These are phyloP conservation scores for Ormyrus thymus DNA, from an alignment of 2,888 invertebrate species.

Conservation along the genomic window DNA sequence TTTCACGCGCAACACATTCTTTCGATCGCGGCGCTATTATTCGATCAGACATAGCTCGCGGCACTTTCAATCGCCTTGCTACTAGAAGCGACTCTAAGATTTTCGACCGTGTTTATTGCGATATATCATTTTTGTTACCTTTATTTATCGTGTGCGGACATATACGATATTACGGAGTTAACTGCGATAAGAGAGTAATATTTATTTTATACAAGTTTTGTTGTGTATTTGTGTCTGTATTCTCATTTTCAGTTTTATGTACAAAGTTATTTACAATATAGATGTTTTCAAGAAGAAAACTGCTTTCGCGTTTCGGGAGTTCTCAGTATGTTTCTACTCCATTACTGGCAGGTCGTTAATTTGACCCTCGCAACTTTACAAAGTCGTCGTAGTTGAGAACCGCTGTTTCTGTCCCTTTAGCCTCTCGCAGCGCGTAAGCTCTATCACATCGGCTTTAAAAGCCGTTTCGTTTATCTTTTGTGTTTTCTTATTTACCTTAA, in stretches of 20 bases:
- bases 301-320: slow-evolving; percentile 51
- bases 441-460: slow-evolving; percentile 75
- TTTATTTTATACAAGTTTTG: slow-evolving; percentile 66
- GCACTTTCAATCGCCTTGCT: slow-evolving; percentile 33
- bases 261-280: slow-evolving; percentile 64
- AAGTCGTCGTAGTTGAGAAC: slow-evolving; percentile 46
- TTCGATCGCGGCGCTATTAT: slow-evolving; percentile 53
- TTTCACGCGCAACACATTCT: slow-evolving; percentile 45
- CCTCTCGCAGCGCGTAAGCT: slow-evolving; percentile 72
- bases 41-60: slow-evolving; percentile 49
- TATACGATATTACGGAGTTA: slow-evolving; percentile 69
- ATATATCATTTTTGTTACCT: slow-evolving; percentile 44
- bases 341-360: slow-evolving; percentile 12
- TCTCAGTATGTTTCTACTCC: slow-evolving; percentile 25
- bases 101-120: slow-evolving; percentile 50
- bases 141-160: slow-evolving; percentile 63
- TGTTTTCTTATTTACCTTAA: slow-evolving; percentile 52
- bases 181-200: slow-evolving; percentile 72
- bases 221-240: slow-evolving; percentile 63
- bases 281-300: slow-evolving; percentile 51
- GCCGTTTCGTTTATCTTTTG: slow-evolving; percentile 68
- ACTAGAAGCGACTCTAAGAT: slow-evolving; percentile 49
- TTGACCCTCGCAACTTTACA: slow-evolving; percentile 32
- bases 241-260: slow-evolving; percentile 62
- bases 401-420: slow-evolving; percentile 55